Conservation (phyloP, 2,888 invertebrate genomes). For the Dynastes hyllus region DNA sequence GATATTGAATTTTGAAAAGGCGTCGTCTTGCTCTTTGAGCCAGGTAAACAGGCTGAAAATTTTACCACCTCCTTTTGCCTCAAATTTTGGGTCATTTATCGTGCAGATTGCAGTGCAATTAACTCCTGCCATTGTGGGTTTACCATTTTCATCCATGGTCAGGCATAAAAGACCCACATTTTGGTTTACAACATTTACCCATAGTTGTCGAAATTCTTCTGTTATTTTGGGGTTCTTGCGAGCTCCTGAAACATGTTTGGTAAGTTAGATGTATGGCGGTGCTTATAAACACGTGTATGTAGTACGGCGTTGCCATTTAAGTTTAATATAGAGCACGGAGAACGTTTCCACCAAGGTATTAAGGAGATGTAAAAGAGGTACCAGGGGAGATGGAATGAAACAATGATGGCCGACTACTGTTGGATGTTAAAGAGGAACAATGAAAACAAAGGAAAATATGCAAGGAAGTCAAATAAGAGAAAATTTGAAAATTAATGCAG, state of each 20-base stretch:
- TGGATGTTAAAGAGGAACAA: too few species aligned
- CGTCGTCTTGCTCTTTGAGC: slow-evolving; percentile 41
- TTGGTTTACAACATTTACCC: slow-evolving; percentile 59
- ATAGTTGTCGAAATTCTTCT: slow-evolving; percentile 18
- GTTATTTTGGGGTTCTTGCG: background rate
- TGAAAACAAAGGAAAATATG: too few species aligned
- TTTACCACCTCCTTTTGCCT: background rate
- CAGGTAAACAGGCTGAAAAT: background rate
- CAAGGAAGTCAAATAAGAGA: too few species aligned
- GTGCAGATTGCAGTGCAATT: slow-evolving; percentile 61
- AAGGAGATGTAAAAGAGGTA: too few species aligned
- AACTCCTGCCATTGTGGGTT: slow-evolving; percentile 66
- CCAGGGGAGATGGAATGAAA: too few species aligned
- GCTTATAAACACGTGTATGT: too few species aligned
- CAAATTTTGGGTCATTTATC: slow-evolving; percentile 1
- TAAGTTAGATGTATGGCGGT: too few species aligned
- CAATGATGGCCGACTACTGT: too few species aligned
- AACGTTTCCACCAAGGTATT: too few species aligned
- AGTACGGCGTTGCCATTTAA: too few species aligned
- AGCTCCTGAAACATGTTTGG: background rate
- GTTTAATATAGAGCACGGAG: too few species aligned
- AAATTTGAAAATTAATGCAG: too few species aligned
- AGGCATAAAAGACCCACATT: slow-evolving; percentile 66
- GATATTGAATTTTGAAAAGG: slow-evolving; percentile 38
- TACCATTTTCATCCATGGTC: slow-evolving; percentile 63